Evolutionary conservation across 2,113 vertebrate species (phyloP).

Genomic region (Pseudorasbora parva): DNA sequence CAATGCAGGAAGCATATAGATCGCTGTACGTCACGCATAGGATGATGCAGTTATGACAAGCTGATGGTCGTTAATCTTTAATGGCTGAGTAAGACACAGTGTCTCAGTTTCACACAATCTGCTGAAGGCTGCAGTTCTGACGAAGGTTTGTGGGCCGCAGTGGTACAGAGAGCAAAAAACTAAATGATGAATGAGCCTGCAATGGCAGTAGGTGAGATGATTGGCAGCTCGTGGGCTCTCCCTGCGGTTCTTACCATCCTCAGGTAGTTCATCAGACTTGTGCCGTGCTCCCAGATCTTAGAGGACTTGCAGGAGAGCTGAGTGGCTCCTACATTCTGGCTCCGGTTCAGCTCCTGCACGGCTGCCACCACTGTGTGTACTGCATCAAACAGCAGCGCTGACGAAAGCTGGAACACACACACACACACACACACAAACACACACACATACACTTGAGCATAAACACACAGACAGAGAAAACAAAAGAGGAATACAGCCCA

Average conservation of each 20-base stretch:
- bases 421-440: too few relatives aligned
- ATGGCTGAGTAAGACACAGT: conserved; percentile 31
- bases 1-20: conserved; percentile 30
- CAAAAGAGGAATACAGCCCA: conserved; percentile 10
- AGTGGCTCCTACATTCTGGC: conserved; percentile 95
- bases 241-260: conserved; percentile 87
- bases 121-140: conserved; percentile 41
- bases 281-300: conserved; percentile 98
- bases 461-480: conserved; percentile 21
- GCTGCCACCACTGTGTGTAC: conserved; percentile 92
- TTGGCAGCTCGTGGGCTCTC: conserved; percentile 22
- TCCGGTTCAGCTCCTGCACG: conserved; percentile 94
- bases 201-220: conserved; percentile 4
- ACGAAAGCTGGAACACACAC: conserved; percentile 83
- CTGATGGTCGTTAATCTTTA: conserved; percentile 23
- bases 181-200: conserved; percentile 22
- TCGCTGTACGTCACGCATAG: neutral
- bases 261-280: conserved; percentile 99
- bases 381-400: conserved; percentile 91
- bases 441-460: conserved; percentile 38
- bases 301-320: conserved; percentile 95
- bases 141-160: neutral
- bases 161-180: conserved; percentile 32
- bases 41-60: conserved; percentile 24
- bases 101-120: conserved; percentile 17